Evolutionary conservation across 2,113 vertebrate species (phyloP).

Genomic region (Nothocercus julius): DNA sequence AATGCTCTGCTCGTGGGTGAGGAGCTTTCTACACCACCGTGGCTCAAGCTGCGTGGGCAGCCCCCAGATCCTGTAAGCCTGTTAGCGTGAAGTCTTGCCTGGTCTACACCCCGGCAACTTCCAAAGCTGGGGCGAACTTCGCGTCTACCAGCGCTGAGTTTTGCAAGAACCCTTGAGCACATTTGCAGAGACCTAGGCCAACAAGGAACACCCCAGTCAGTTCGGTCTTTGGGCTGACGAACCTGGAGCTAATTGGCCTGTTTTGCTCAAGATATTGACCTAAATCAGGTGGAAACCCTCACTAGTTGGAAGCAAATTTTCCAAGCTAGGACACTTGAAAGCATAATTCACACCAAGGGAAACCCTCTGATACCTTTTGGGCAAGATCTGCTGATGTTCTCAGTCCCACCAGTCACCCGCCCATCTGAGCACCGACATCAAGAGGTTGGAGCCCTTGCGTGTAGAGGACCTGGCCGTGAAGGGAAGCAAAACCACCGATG

Average conservation of each 20-base stretch:
- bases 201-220: neutral
- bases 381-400: fast-evolving
- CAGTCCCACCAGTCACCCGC: neutral
- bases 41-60: neutral
- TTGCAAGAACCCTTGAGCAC: neutral
- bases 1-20: neutral
- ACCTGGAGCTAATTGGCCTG: neutral
- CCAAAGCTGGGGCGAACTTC: neutral
- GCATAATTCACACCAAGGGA: neutral
- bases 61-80: neutral
- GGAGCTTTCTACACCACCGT: neutral
- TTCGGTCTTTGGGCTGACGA: neutral
- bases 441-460: neutral
- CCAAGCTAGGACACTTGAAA: neutral
- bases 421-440: neutral
- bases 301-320: neutral
- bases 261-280: neutral
- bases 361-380: neutral
- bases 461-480: neutral
- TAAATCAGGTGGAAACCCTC: neutral
- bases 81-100: neutral
- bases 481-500: neutral
- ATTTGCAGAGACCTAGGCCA: neutral
- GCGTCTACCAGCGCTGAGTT: neutral
- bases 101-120: no score